phyloP scores from a whole-genome alignment of 2,113 vertebrate species.

The Notarius quadriscutis region DNA sequence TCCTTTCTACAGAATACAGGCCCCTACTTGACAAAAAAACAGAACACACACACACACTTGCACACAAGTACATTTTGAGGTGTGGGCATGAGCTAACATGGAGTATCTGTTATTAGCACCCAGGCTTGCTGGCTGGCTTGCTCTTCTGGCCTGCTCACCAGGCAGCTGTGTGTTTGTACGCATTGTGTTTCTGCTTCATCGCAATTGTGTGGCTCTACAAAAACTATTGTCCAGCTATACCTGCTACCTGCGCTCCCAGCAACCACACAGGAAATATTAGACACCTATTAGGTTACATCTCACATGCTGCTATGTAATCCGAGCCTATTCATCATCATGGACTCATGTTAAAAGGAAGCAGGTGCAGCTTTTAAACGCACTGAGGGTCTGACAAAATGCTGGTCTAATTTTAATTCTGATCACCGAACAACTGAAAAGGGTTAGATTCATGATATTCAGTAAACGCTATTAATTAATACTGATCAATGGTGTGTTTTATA shows the following conservation, averaged over 20 bases:
- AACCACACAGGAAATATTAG: slow-evolving; percentile 55
- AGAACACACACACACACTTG: slow-evolving; percentile 35
- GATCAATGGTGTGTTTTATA: not conserved
- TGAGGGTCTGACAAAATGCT: slow-evolving; percentile 22
- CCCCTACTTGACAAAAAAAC: slow-evolving; percentile 42
- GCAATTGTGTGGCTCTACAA: slow-evolving; percentile 44
- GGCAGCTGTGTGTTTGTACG: slow-evolving; percentile 52
- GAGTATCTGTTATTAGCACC: slow-evolving; percentile 57
- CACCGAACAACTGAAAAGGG: not conserved
- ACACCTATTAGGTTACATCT: slow-evolving; percentile 60
- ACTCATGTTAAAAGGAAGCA: slow-evolving; percentile 40
- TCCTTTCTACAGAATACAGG: slow-evolving; percentile 15
- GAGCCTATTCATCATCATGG: slow-evolving; percentile 50
- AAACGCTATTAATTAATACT: not conserved
- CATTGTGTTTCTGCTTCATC: slow-evolving; percentile 52
- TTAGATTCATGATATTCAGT: not conserved
- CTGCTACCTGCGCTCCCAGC: slow-evolving; percentile 46
- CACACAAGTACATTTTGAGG: slow-evolving; percentile 33
- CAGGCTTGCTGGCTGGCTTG: slow-evolving; percentile 30
- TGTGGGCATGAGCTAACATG: slow-evolving; percentile 41
- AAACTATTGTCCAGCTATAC: slow-evolving; percentile 55
- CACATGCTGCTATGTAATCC: slow-evolving; percentile 54
- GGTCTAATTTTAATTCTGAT: not conserved
- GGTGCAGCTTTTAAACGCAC: slow-evolving; percentile 23
- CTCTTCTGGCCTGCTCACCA: slow-evolving; percentile 34